A percentile compares a stretch with the other conserved stretches of the same genome.
Conservation (phyloP, 2,888 invertebrate species). For the Erebia palarica region DNA sequence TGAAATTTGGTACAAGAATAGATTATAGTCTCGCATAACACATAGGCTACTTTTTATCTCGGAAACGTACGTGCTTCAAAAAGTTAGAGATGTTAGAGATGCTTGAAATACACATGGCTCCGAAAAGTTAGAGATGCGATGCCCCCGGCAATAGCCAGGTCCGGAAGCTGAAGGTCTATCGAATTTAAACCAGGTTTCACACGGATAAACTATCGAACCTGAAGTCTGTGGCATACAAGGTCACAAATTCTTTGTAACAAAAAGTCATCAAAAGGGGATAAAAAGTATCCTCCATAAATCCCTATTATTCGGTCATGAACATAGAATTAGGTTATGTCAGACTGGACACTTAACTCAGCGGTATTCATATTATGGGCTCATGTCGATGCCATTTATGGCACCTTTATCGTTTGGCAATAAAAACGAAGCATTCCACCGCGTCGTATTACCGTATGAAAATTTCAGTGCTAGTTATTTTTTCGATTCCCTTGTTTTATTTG, state of each 20-base stretch:
- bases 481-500: not conserved
- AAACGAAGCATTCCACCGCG: conserved; percentile 48
- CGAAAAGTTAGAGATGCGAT: no score
- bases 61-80: no score
- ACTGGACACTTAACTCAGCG: conserved; percentile 33
- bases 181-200: no score
- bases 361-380: conserved; percentile 50
- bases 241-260: not conserved
- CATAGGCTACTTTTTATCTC: no score
- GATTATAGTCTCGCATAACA: no score
- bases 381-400: conserved; percentile 55
- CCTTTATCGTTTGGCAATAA: conserved; percentile 63
- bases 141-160: no score
- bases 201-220: no score
- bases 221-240: not conserved
- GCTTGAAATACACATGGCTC: no score
- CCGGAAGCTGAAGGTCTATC: no score
- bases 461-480: conserved; percentile 22
- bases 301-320: not conserved
- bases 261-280: not conserved
- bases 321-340: not conserved
- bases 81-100: no score
- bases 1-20: no score
- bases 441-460: conserved; percentile 38
- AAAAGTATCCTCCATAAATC: not conserved